Conservation (phyloP, 1,140 invertebrate genomes). For the Mylabris phalerata region DNA sequence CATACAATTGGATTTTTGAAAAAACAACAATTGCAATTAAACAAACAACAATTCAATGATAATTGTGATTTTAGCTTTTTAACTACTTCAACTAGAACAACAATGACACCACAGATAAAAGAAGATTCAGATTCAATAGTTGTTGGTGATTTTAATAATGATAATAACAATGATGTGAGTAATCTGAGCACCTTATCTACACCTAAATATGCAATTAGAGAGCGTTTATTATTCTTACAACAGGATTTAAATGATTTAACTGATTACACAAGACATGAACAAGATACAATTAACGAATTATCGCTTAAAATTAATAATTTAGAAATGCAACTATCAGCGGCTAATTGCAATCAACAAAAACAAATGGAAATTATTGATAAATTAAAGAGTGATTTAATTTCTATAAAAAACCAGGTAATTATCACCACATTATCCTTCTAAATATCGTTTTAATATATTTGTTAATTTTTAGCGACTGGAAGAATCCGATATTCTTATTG, state of each 20-base stretch:
- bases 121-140: not conserved
- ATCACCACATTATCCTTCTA: not conserved
- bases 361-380: not conserved
- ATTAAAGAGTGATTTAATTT: not conserved
- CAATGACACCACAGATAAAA: not conserved
- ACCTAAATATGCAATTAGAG: not conserved
- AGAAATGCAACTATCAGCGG: not conserved
- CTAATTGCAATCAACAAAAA: not conserved
- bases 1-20: conserved; percentile 3
- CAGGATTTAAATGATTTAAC: not conserved
- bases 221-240: not conserved
- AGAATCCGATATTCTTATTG: no score
- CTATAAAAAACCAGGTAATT: not conserved
- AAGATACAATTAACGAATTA: not conserved
- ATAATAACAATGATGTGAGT: not conserved
- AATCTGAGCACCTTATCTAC: not conserved
- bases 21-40: not conserved
- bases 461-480: no score
- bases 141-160: not conserved
- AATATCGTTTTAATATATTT: not conserved
- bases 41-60: not conserved
- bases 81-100: not conserved
- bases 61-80: not conserved
- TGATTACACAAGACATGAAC: not conserved
- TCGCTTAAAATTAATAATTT: not conserved